These are phyloP conservation scores for Pasiphila rectangulata DNA, from an alignment of 2,888 invertebrate species.

Conservation along the genomic window DNA sequence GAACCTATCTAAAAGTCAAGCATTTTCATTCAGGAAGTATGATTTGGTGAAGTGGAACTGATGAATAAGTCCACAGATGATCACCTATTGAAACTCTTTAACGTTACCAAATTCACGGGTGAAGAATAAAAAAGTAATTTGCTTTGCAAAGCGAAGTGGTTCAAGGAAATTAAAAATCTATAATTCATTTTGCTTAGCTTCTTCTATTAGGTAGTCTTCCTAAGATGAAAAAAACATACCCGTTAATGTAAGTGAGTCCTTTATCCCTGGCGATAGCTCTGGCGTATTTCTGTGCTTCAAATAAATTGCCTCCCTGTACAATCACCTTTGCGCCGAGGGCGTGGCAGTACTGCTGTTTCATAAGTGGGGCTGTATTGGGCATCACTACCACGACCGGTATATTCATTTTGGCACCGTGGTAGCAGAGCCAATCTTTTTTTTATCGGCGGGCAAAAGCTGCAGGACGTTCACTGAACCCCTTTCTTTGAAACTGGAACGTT, in stretches of 20 bases:
- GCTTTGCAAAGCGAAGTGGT: not conserved
- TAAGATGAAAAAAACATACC: slow-evolving; percentile 58
- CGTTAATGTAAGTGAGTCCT: slow-evolving; percentile 84
- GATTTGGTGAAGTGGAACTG: too few relatives aligned
- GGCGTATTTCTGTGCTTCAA: slow-evolving; percentile 82
- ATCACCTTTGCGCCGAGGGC: slow-evolving; percentile 84
- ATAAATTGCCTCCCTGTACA: slow-evolving; percentile 82
- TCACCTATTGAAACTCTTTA: too few relatives aligned
- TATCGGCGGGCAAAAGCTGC: slow-evolving; percentile 76
- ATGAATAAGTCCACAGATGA: too few relatives aligned
- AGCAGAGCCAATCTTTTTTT: slow-evolving; percentile 83
- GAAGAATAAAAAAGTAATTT: too few relatives aligned
- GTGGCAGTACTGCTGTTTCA: slow-evolving; percentile 84
- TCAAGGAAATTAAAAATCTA: not conserved
- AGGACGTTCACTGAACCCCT: slow-evolving; percentile 85
- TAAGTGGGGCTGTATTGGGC: slow-evolving; percentile 84
- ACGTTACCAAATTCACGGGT: too few relatives aligned
- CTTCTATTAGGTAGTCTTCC: too few relatives aligned
- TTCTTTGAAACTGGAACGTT: slow-evolving; percentile 83
- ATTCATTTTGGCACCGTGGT: slow-evolving; percentile 81
- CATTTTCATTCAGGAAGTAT: too few relatives aligned
- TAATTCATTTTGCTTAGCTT: too few relatives aligned
- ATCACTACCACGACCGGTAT: slow-evolving; percentile 85
- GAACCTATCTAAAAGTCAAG: too few relatives aligned
- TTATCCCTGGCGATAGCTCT: slow-evolving; percentile 80